Evolutionary conservation across 2,888 invertebrate genomes (phyloP), one percentile per base, ranked within the genome.

Genomic region (Chirona hameri): DNA sequence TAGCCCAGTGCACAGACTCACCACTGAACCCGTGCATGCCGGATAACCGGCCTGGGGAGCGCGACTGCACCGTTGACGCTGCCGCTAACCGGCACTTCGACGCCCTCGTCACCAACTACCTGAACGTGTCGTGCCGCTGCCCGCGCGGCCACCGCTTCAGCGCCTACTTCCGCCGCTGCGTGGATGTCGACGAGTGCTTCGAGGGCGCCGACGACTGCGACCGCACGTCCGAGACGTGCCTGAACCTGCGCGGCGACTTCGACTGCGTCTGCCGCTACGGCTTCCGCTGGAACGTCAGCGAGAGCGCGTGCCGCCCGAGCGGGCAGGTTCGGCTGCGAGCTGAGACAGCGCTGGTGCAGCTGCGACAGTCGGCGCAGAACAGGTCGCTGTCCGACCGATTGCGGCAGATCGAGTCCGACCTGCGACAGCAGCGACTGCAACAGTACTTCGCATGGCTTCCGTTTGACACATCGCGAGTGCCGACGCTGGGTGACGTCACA

Each of bases 51-150:
- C 82, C 82, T 55, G 86, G 83, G 0, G 84, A 86, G 79, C 86
- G 88, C 83, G 88, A 88, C 81, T 90, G 90, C 84, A 84, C 46
- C 4, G 85, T 90, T 27, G 85, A 88, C 81, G 87, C 87, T 3
- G 85, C 87, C 81, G 84, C 88, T n/a, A 91, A 91, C 86, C 87
- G 86, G 76, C 88, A 90, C 86, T 89, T 91, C 7, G 87, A 88
- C 83, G 88, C 90, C 72, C 87, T 92, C 48, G 87, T 90, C 48
- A 86, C 87, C 82, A 91, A 92, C 86, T 89, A 89, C 85, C 91
- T 92, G 90, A 92, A 92, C 86, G 88, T 92, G 81, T 90, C 90
- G 79, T 92, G 92, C 86, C 85, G 88, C 82, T 92, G 92, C 86
- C 87, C 86, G 24, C 86, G 88, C 81, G 82, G 85, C 1, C 91